phyloP scores from a whole-genome alignment of 2,797 vertebrate species.

The Lindbergichthys nudifrons region DNA sequence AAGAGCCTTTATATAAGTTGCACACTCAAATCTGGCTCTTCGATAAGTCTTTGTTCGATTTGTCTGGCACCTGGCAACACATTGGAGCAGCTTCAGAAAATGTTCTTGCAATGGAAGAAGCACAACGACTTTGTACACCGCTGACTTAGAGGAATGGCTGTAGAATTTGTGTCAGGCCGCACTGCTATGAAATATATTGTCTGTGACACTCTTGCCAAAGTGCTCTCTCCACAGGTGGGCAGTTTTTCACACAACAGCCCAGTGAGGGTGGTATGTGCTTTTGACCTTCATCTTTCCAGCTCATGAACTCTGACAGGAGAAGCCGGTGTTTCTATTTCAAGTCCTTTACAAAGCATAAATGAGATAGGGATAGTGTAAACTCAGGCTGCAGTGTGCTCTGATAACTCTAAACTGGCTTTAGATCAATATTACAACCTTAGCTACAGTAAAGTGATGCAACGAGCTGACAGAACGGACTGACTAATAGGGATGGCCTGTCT shows the following conservation, averaged over 20 bases:
- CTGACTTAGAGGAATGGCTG: slow-evolving; percentile 32
- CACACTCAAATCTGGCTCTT: not conserved
- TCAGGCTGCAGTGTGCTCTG: slow-evolving; percentile 38
- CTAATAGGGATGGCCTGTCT: slow-evolving; percentile 54
- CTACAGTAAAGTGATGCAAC: slow-evolving; percentile 45
- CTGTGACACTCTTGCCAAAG: slow-evolving; percentile 50
- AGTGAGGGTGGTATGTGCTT: slow-evolving; percentile 31
- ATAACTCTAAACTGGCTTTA: slow-evolving; percentile 55
- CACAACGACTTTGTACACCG: slow-evolving; percentile 11
- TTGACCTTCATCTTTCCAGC: slow-evolving; percentile 58
- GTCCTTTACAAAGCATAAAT: slow-evolving; percentile 40
- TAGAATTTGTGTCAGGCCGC: slow-evolving; percentile 31
- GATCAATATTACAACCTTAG: slow-evolving; percentile 67
- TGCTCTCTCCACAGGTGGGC: slow-evolving; percentile 51
- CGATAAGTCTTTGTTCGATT: not conserved
- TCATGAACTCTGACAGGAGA: slow-evolving; percentile 48
- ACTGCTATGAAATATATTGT: slow-evolving; percentile 43
- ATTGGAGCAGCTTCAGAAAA: not conserved
- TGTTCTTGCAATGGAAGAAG: slow-evolving; percentile 7
- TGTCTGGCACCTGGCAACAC: slow-evolving; percentile 10
- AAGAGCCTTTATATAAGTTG: not conserved
- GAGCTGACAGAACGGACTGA: slow-evolving; percentile 53
- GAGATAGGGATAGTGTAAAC: slow-evolving; percentile 34
- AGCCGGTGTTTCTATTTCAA: slow-evolving; percentile 51
- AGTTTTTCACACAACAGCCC: slow-evolving; percentile 41